Percentiles rank a stretch among this genome's conserved stretches.
These are phyloP conservation scores for Rousettus leschenaultii DNA, from an alignment of 2,113 vertebrate species.

Conservation along the genomic window DNA sequence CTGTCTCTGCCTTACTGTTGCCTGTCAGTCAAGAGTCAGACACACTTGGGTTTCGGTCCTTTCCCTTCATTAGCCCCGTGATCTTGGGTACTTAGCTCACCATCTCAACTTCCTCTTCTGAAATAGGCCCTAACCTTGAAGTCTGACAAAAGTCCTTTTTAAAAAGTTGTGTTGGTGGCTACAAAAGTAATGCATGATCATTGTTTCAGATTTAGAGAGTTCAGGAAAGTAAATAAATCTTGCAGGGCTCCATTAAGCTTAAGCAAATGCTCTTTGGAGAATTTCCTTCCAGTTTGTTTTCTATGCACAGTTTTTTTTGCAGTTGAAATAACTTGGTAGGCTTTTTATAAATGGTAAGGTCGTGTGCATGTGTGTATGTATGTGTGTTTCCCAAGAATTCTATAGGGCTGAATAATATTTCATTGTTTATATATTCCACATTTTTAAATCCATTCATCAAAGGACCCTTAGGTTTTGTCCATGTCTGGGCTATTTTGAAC, in stretches of 20 bases:
- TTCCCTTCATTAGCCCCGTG: not conserved
- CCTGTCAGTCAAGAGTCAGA: not conserved
- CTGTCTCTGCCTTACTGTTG: too few species aligned
- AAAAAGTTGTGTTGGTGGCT: not conserved
- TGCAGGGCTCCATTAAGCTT: not conserved
- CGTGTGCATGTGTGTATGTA: too few species aligned
- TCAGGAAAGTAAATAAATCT: not conserved
- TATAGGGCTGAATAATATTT: not conserved
- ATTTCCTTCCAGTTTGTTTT: not conserved
- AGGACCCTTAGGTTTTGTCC: not conserved
- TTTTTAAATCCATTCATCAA: not conserved
- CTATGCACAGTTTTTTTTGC: not conserved
- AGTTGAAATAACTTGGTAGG: not conserved
- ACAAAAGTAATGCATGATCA: rapidly evolving
- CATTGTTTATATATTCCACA: rapidly evolving
- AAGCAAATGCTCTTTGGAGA: not conserved
- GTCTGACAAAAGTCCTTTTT: not conserved
- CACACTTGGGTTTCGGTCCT: not conserved
- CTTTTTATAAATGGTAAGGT: not conserved
- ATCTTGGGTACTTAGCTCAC: not conserved
- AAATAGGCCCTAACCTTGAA: not conserved
- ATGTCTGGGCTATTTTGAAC: not conserved
- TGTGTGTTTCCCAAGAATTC: not conserved
- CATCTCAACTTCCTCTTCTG: not conserved
- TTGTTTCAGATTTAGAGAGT: not conserved